These are phyloP conservation scores for Brenthis ino DNA, from an alignment of 2,888 invertebrate species.

Conservation along the genomic window DNA sequence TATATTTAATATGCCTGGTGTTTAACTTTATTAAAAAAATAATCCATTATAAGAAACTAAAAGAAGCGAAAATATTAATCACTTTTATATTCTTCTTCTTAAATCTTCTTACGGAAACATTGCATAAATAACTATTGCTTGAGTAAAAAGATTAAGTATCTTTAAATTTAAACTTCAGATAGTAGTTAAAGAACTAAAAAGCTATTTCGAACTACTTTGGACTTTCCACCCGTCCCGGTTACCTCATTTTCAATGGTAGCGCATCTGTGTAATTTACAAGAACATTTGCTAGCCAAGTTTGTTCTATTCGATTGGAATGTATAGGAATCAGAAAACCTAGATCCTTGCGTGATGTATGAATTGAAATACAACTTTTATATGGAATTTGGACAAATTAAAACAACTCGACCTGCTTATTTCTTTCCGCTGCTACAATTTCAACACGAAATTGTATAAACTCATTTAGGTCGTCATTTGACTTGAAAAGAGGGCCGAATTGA, in stretches of 20 bases:
- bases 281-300: constrained; percentile 3
- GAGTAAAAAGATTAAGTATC: too few relatives aligned
- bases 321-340: neutral
- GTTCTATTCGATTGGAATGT: neutral
- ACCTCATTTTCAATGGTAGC: constrained; percentile 17
- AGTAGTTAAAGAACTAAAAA: constrained; percentile 16
- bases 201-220: constrained; percentile 12
- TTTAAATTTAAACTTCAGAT: constrained; percentile 8
- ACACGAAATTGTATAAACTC: constrained; percentile 55
- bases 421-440: constrained; percentile 36
- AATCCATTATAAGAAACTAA: too few relatives aligned
- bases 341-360: neutral
- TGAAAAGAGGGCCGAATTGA: constrained; percentile 58
- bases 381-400: constrained; percentile 14
- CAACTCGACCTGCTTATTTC: constrained; percentile 13
- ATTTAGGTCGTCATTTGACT: constrained; percentile 56
- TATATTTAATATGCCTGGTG: too few relatives aligned
- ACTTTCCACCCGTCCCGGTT: constrained; percentile 11
- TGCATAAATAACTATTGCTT: too few relatives aligned
- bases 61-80: too few relatives aligned
- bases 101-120: too few relatives aligned
- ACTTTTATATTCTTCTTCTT: too few relatives aligned
- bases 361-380: neutral
- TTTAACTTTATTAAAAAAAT: too few relatives aligned
- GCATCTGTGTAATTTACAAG: constrained; percentile 15